Percentiles rank a stretch among this genome's conserved stretches.
Evolutionary conservation across 2,113 vertebrate species (phyloP).

Genomic region (Cyanoramphus novaezelandiae): DNA sequence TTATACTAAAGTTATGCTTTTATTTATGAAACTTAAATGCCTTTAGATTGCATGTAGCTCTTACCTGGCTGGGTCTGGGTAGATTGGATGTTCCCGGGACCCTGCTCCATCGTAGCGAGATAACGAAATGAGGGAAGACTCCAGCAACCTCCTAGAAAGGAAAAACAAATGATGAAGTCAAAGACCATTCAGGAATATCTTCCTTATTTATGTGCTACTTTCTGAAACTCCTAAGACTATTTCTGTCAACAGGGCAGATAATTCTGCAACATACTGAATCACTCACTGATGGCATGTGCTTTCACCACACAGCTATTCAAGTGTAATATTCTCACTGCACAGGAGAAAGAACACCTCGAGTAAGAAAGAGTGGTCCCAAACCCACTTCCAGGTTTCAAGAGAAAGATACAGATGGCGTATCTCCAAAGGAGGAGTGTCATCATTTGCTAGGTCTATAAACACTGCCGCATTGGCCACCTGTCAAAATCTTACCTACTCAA

Average conservation of each 20-base stretch:
- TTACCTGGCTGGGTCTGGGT: conserved; percentile 97
- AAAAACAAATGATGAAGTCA: conserved; percentile 66
- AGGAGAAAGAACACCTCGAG: neutral
- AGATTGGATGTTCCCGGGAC: conserved; percentile 97
- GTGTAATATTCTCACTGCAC: neutral
- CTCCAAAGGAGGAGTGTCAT: too few relatives aligned
- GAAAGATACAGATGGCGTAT: neutral
- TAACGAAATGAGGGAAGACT: conserved; percentile 93
- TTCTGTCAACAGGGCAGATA: neutral
- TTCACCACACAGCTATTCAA: neutral
- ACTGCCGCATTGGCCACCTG: neutral
- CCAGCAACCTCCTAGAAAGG: conserved; percentile 88
- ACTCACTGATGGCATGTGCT: neutral
- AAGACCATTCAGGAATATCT: conserved; percentile 43
- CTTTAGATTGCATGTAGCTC: conserved; percentile 47
- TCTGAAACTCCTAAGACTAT: neutral
- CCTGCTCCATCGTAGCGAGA: conserved; percentile 96
- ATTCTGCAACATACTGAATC: neutral
- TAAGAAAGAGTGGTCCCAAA: neutral
- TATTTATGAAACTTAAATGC: neutral
- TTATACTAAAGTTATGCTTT: neutral
- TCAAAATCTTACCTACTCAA: neutral
- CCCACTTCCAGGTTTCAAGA: neutral
- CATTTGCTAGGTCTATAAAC: neutral
- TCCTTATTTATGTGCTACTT: neutral